These are phyloP conservation scores for Liasis olivaceus DNA, from an alignment of 2,797 vertebrate genomes.

Conservation along the genomic window DNA sequence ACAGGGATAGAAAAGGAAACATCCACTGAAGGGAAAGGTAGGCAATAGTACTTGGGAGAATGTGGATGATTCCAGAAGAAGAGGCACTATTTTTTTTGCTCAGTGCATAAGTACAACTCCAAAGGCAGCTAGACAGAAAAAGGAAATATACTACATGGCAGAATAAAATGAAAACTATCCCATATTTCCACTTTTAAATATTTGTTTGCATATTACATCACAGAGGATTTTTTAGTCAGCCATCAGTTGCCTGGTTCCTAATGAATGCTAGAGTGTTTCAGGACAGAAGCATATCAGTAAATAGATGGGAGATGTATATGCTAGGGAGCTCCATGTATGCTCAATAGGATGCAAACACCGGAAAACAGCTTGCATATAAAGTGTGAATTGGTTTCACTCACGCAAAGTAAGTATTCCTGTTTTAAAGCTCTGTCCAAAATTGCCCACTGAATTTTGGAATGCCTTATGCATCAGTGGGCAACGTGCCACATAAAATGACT, in stretches of 20 bases:
- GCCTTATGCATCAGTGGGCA: background rate
- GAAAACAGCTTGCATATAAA: background rate
- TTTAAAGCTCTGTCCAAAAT: background rate
- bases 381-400: background rate
- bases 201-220: background rate
- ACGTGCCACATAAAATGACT: background rate
- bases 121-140: background rate
- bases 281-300: background rate
- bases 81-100: background rate
- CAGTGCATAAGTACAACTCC: background rate
- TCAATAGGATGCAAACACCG: background rate
- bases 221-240: background rate
- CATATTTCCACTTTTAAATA: background rate
- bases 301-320: background rate
- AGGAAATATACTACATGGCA: background rate
- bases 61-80: fast-evolving
- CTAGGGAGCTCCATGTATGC: background rate
- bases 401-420: background rate
- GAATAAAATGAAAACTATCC: background rate
- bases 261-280: background rate
- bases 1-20: fast-evolving
- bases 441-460: background rate
- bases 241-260: background rate
- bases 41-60: slow-evolving; percentile 19
- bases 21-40: slow-evolving; percentile 22